Evolutionary conservation across 2,888 invertebrate species (phyloP).

Genomic region (Drosophila buzzatii): DNA sequence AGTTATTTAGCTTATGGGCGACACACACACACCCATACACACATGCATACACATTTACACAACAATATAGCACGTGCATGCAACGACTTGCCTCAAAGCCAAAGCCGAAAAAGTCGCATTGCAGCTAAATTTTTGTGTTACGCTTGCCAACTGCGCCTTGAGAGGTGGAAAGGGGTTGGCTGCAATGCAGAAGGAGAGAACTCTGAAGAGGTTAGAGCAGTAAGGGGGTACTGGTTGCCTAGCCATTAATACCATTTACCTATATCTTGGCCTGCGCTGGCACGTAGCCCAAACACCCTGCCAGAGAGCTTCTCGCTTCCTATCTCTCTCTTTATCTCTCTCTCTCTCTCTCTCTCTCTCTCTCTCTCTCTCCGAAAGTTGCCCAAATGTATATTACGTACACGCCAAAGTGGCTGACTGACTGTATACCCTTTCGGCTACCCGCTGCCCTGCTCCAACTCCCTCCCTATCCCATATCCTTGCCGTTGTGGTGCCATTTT

Average conservation of each 20-base stretch:
- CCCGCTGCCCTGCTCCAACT: not conserved
- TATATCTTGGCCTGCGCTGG: conserved; percentile 48
- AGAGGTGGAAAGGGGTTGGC: not conserved
- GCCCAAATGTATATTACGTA: conserved; percentile 70
- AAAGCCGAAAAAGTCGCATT: conserved; percentile 76
- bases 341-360: not conserved
- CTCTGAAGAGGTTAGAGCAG: not conserved
- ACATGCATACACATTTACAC: conserved; percentile 3
- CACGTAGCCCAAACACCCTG: conserved; percentile 51
- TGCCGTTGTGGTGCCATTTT: not conserved
- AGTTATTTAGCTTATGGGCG: conserved; percentile 40
- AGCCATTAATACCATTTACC: conserved; percentile 78
- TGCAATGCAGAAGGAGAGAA: no score
- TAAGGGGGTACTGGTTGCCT: conserved; percentile 19
- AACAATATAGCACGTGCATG: conserved; percentile 60
- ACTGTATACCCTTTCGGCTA: conserved; percentile 30
- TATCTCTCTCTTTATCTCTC: not conserved
- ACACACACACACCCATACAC: conserved; percentile 17
- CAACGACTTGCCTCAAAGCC: conserved; percentile 50
- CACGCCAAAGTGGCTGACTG: conserved; percentile 72
- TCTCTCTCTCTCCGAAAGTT: not conserved
- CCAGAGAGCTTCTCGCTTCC: not conserved
- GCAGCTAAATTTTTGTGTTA: conserved; percentile 76
- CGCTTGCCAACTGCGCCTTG: conserved; percentile 75
- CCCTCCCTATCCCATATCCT: not conserved